Percentiles rank a stretch among this genome's conserved stretches.
These are phyloP conservation scores for Pongo pygmaeus DNA, from an alignment of 2,113 vertebrate species.

Conservation along the genomic window DNA sequence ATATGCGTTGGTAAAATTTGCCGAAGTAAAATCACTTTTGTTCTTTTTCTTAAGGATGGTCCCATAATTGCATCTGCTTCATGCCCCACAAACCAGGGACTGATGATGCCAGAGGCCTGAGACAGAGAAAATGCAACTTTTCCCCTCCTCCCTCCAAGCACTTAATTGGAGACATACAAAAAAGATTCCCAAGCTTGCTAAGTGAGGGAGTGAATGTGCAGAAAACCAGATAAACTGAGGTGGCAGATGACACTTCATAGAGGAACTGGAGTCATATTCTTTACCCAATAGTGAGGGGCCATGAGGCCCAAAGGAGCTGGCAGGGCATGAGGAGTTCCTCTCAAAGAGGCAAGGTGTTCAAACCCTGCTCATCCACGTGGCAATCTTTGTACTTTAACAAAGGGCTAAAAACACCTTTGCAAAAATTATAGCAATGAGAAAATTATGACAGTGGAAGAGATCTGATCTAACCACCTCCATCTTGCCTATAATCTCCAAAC, in stretches of 20 bases:
- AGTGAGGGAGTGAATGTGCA: neutral
- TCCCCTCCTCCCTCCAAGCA: neutral
- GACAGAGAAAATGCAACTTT: neutral
- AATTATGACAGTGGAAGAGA: too few species aligned
- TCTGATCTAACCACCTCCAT: too few species aligned
- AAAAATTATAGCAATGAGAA: too few species aligned
- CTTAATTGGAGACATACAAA: neutral
- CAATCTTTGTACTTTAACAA: neutral
- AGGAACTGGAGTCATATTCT: too few species aligned
- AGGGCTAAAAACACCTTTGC: too few species aligned
- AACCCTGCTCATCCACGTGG: neutral
- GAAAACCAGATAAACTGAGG: neutral
- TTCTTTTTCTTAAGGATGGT: neutral
- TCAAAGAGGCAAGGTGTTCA: accelerated
- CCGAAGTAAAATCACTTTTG: neutral
- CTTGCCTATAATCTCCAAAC: too few species aligned
- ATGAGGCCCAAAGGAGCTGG: neutral
- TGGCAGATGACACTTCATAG: neutral
- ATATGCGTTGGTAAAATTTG: neutral
- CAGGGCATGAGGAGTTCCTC: neutral
- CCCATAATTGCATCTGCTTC: neutral
- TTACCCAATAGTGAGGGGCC: too few species aligned
- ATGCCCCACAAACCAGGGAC: too few species aligned
- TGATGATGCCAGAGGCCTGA: neutral
- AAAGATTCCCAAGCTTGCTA: neutral